Evolutionary conservation across 2,888 invertebrate genomes (phyloP).

Genomic region (Boloria selene): DNA sequence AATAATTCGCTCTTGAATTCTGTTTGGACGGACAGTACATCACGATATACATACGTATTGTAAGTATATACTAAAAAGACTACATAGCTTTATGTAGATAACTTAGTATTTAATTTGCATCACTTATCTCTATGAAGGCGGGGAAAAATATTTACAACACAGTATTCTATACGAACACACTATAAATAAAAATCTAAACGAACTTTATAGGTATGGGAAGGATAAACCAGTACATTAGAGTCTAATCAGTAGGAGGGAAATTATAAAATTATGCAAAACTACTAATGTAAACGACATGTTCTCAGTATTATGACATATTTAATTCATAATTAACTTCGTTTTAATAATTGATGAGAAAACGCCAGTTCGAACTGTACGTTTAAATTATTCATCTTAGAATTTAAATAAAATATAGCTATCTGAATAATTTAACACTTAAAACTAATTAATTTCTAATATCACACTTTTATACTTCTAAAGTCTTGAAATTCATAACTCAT

Average conservation of each 20-base stretch:
- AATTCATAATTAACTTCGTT: conserved; percentile 11
- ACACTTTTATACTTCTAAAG: conserved; percentile 57
- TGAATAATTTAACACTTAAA: conserved; percentile 73
- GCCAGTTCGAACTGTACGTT: conserved; percentile 4
- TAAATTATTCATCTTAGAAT: conserved; percentile 15
- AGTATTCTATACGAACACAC: neutral
- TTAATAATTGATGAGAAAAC: conserved; percentile 10
- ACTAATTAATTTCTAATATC: conserved; percentile 69
- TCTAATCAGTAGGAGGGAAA: conserved; percentile 3
- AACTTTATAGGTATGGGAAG: too few relatives aligned
- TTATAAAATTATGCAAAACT: conserved; percentile 20
- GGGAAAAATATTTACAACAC: conserved; percentile 40
- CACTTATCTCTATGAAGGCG: conserved; percentile 41
- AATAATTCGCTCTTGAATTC: conserved; percentile 54
- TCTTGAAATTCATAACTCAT: conserved; percentile 21
- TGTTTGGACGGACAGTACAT: conserved; percentile 65
- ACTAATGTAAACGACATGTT: conserved; percentile 5
- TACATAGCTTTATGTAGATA: conserved; percentile 68
- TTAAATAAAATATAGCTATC: conserved; percentile 32
- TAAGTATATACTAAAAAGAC: conserved; percentile 59
- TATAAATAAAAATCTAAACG: too few relatives aligned
- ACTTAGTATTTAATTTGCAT: conserved; percentile 33
- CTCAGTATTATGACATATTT: conserved; percentile 10
- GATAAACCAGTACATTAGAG: neutral
- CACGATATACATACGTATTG: conserved; percentile 69